Evolutionary conservation across 1,140 invertebrate species (phyloP).

Genomic region (Trachelipus rathkii): DNA sequence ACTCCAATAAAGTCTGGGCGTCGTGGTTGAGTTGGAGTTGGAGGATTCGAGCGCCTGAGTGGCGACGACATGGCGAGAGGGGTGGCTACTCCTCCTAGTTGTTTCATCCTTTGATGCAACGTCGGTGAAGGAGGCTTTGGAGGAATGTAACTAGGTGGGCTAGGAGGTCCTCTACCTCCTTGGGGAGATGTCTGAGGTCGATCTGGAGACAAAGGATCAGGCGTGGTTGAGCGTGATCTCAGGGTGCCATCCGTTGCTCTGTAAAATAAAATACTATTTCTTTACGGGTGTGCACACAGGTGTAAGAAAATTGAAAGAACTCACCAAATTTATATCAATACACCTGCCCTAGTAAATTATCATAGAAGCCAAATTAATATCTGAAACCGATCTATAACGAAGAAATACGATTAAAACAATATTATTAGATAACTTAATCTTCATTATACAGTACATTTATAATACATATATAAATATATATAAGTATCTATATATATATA

Average conservation of each 20-base stretch:
- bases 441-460: too few species aligned
- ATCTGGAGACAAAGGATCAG: constrained; percentile 62
- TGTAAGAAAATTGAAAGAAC: too few species aligned
- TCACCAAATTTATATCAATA: too few species aligned
- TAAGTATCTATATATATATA: too few species aligned
- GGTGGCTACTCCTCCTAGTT: constrained; percentile 74
- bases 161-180: constrained; percentile 50
- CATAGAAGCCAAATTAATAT: too few species aligned
- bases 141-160: not conserved
- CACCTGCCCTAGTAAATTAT: too few species aligned
- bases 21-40: constrained; percentile 77
- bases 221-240: constrained; percentile 63
- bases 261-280: constrained; percentile 46
- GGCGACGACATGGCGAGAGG: constrained; percentile 73
- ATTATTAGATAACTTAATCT: too few species aligned
- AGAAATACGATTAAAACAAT: too few species aligned
- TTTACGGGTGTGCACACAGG: too few species aligned
- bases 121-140: constrained; percentile 57
- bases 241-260: constrained; percentile 45
- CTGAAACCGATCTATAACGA: too few species aligned
- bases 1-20: constrained; percentile 80
- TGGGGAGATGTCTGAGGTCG: constrained; percentile 50
- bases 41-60: constrained; percentile 73
- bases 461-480: too few species aligned
- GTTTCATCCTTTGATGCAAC: constrained; percentile 83